Percentiles rank a stretch among this genome's conserved stretches.
Evolutionary conservation across 2,888 invertebrate species (phyloP).

Genomic region (Lasiommata megera): DNA sequence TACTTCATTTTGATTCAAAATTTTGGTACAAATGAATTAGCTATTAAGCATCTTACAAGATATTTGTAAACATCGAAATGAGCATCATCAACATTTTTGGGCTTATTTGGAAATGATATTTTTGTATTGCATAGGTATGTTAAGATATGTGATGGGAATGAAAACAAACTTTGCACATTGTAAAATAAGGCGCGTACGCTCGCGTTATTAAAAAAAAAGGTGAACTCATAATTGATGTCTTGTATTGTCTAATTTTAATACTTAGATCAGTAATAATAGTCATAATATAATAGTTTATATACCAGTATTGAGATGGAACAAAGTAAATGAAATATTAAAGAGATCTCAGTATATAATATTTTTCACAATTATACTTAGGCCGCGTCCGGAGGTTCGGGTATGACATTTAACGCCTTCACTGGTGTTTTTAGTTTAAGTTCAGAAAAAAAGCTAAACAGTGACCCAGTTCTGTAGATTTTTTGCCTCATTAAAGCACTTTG

Average conservation of each 20-base stretch:
- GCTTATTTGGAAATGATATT: neutral
- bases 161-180: conserved; percentile 63
- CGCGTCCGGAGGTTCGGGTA: neutral
- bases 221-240: conserved; percentile 75
- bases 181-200: conserved; percentile 52
- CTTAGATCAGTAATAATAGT: conserved; percentile 39
- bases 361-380: conserved; percentile 49
- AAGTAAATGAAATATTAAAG: conserved; percentile 60
- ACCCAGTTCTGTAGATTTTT: too few relatives aligned
- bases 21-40: too few relatives aligned
- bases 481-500: too few relatives aligned
- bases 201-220: conserved; percentile 66
- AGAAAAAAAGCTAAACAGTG: too few relatives aligned
- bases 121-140: conserved; percentile 16
- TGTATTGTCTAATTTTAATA: conserved; percentile 46
- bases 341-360: conserved; percentile 72
- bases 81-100: neutral
- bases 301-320: conserved; percentile 66
- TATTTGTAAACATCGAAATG: too few relatives aligned
- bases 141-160: conserved; percentile 16
- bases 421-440: too few relatives aligned
- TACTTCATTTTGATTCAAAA: too few relatives aligned
- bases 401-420: too few relatives aligned
- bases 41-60: too few relatives aligned
- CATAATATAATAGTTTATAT: conserved; percentile 44